Conservation (phyloP, 2,797 vertebrate genomes). For the Hydrolagus colliei region DNA sequence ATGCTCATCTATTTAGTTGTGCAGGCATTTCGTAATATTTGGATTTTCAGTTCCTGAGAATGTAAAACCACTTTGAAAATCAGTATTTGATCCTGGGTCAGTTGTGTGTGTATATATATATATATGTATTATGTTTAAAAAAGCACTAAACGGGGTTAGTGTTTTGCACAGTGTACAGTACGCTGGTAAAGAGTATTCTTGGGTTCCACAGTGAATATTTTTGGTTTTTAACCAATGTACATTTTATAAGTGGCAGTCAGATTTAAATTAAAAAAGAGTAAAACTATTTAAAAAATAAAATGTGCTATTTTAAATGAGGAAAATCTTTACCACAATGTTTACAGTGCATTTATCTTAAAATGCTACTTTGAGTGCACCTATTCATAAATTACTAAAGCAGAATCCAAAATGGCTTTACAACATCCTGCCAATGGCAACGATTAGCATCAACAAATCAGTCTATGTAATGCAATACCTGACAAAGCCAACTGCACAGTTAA, state of each 20-base stretch:
- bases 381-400: background rate
- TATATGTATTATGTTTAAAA: background rate
- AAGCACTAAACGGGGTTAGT: conserved; percentile 7
- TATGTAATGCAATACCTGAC: conserved; percentile 3
- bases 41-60: conserved; percentile 26
- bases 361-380: background rate
- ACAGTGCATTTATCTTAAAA: conserved; percentile 12
- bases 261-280: conserved; percentile 21
- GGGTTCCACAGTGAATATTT: conserved; percentile 26
- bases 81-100: conserved; percentile 16
- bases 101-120: background rate
- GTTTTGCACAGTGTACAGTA: conserved; percentile 26
- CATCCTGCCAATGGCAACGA: conserved; percentile 1
- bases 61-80: background rate
- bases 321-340: background rate
- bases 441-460: background rate
- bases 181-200: background rate
- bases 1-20: too few relatives aligned
- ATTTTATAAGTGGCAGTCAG: background rate
- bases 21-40: conserved; percentile 18
- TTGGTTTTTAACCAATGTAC: conserved; percentile 11
- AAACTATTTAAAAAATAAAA: conserved; percentile 22
- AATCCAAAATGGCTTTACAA: conserved; percentile 1
- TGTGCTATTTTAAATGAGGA: background rate
- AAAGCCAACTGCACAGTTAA: conserved; percentile 22